Conservation (phyloP, 92 coral and sea anemone species). For the Actinernus sp. region DNA sequence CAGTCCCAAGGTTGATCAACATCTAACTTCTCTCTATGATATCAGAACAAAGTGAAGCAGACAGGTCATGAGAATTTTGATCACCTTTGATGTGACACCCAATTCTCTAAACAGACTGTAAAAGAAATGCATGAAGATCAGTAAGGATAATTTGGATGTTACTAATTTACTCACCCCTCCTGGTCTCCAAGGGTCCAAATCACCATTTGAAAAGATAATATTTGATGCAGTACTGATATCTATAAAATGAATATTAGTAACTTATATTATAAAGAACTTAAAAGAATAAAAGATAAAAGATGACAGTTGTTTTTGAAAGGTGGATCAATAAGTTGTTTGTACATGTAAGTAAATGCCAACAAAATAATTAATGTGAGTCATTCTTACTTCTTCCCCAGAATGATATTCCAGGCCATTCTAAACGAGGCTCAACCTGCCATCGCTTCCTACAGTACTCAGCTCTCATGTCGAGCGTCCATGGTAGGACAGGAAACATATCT, state of each 20-base stretch:
- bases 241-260: conserved; percentile 32
- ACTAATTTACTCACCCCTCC: conserved; percentile 91
- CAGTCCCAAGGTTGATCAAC: too few species aligned
- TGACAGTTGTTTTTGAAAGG: neutral
- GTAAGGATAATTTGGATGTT: too few species aligned
- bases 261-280: too few species aligned
- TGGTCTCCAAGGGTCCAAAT: conserved; percentile 95
- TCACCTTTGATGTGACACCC: too few species aligned
- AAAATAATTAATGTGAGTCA: too few species aligned
- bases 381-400: conserved; percentile 88
- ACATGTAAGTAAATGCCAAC: too few species aligned
- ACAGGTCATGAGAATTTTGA: too few species aligned
- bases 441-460: conserved; percentile 74
- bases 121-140: too few species aligned
- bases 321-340: too few species aligned
- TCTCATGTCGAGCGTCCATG: conserved; percentile 91
- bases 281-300: neutral
- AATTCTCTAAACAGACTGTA: too few species aligned
- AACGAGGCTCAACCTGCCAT: conserved; percentile 84
- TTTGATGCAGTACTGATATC: conserved; percentile 92
- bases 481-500: conserved; percentile 94
- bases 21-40: too few species aligned
- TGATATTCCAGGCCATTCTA: conserved; percentile 73
- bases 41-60: too few species aligned
- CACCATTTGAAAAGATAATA: conserved; percentile 96